These are phyloP conservation scores for Scaptomyza cyrtandrae DNA, from an alignment of 2,888 invertebrate species.

Conservation along the genomic window DNA sequence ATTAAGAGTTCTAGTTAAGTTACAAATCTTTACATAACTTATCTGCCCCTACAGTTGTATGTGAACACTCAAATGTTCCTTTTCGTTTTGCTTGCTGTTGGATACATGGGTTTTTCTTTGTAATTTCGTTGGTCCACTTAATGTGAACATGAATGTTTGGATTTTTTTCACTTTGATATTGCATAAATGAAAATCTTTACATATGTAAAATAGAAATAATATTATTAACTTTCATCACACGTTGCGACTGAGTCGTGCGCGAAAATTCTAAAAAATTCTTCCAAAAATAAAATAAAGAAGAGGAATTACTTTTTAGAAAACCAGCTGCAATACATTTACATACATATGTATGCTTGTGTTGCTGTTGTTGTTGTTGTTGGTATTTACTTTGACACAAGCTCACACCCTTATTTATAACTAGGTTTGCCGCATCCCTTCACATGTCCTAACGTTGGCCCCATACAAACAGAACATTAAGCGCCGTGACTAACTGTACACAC, in stretches of 20 bases:
- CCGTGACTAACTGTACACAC: constrained; percentile 45
- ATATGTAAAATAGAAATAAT: background rate
- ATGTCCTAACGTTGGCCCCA: constrained; percentile 12
- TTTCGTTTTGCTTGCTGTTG: no score
- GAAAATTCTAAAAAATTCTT: background rate
- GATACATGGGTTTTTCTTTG: no score
- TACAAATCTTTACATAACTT: no score
- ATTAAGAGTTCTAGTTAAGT: no score
- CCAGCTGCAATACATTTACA: background rate
- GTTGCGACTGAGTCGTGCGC: background rate
- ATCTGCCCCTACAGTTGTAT: no score
- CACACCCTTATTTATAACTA: background rate
- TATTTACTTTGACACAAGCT: background rate
- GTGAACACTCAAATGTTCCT: no score
- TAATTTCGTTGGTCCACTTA: no score
- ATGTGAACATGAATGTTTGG: no score
- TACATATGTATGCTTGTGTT: background rate
- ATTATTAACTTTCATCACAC: background rate
- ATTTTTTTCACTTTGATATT: no score
- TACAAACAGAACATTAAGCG: constrained; percentile 38
- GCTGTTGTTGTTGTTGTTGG: constrained; percentile 4
- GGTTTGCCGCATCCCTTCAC: background rate
- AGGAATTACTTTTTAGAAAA: background rate
- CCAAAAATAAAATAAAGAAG: background rate
- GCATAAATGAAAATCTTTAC: no score